Percentiles rank a stretch among this genome's conserved stretches.
Evolutionary conservation across 2,888 invertebrate genomes (phyloP).

Genomic region (Cheilosia pagana): DNA sequence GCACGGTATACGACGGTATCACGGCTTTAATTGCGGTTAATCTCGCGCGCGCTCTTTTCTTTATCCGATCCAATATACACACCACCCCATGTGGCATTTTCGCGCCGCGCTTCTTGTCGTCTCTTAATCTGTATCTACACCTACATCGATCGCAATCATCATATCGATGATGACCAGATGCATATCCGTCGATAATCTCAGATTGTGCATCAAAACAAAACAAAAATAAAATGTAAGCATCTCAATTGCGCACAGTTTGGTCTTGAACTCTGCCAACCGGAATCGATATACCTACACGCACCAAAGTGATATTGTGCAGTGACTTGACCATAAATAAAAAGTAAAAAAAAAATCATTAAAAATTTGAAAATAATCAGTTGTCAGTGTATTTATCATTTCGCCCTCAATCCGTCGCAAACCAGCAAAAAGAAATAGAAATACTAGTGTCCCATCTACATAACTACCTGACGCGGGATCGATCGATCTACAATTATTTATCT

Average conservation of each 20-base stretch:
- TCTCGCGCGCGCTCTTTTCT: slow-evolving; percentile 69
- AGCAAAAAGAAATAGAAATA: not conserved
- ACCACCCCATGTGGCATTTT: slow-evolving; percentile 52
- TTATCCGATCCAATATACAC: slow-evolving; percentile 39
- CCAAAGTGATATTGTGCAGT: slow-evolving; percentile 8
- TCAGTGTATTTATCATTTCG: slow-evolving; percentile 54
- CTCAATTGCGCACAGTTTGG: slow-evolving; percentile 43
- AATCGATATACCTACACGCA: slow-evolving; percentile 12
- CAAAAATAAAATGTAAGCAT: slow-evolving; percentile 63
- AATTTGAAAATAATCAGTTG: slow-evolving; percentile 2
- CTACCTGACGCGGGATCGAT: slow-evolving; percentile 63
- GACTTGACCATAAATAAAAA: slow-evolving; percentile 22
- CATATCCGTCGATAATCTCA: slow-evolving; percentile 47
- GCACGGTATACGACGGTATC: slow-evolving; percentile 66
- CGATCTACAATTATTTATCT: slow-evolving; percentile 58
- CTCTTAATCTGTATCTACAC: not conserved
- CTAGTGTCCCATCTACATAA: slow-evolving; percentile 12
- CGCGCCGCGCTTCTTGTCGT: slow-evolving; percentile 40
- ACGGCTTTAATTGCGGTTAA: slow-evolving; percentile 73
- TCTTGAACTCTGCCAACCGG: slow-evolving; percentile 2
- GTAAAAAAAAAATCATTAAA: not conserved
- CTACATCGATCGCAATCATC: slow-evolving; percentile 18
- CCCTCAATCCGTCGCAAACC: slow-evolving; percentile 23
- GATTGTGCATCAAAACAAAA: slow-evolving; percentile 41
- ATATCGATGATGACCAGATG: slow-evolving; percentile 53